A percentile compares a stretch with the other conserved stretches of the same genome.
phyloP scores from a whole-genome alignment of 1,140 invertebrate genomes.

The Papilio machaon region DNA sequence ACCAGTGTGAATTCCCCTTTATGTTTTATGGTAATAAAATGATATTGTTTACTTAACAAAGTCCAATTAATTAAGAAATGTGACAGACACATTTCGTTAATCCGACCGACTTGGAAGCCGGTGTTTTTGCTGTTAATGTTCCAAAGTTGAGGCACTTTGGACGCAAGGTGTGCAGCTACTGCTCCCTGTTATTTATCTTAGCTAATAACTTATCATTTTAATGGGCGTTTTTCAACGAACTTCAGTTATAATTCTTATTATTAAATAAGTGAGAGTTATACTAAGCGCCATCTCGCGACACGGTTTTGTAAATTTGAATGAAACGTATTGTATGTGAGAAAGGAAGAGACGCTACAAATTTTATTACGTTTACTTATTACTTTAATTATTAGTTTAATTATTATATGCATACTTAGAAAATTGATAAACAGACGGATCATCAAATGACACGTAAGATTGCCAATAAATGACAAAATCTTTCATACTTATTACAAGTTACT shows the following conservation, averaged over 20 bases:
- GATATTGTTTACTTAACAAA: conserved; percentile 79
- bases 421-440: no score
- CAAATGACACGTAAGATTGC: no score
- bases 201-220: conserved; percentile 74
- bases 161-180: conserved; percentile 65
- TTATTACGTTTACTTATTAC: neutral
- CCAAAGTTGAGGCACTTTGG: conserved; percentile 62
- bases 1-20: conserved; percentile 38
- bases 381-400: no score
- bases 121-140: conserved; percentile 70
- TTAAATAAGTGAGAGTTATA: conserved; percentile 53
- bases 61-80: conserved; percentile 78
- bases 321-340: neutral
- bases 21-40: conserved; percentile 77
- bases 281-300: neutral
- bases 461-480: no score
- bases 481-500: neutral
- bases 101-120: conserved; percentile 62
- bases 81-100: conserved; percentile 77
- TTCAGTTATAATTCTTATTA: conserved; percentile 51
- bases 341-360: neutral
- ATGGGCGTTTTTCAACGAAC: conserved; percentile 60
- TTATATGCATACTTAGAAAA: no score
- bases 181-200: conserved; percentile 70
- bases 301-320: conserved; percentile 1